phyloP scores from a whole-genome alignment of 2,797 vertebrate species.

The Prionace glauca region DNA sequence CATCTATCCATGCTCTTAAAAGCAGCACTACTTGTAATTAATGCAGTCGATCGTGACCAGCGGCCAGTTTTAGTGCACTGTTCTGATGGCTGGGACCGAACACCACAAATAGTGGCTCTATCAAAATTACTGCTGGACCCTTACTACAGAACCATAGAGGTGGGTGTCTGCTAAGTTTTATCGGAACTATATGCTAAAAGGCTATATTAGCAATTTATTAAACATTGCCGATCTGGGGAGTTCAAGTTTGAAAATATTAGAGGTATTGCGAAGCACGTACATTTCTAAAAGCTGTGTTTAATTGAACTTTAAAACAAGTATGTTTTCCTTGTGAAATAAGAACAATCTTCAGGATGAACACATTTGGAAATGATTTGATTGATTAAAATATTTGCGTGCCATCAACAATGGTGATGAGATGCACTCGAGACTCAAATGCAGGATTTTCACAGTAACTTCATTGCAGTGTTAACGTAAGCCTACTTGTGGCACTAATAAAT shows the following conservation, averaged over 20 bases:
- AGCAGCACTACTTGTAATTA: constrained; percentile 80
- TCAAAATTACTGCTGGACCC: constrained; percentile 92
- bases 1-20: constrained; percentile 91
- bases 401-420: neutral
- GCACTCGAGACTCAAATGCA: neutral
- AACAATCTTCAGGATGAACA: neutral
- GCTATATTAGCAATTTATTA: neutral
- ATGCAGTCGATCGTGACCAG: constrained; percentile 83
- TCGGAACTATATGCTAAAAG: neutral
- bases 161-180: constrained; percentile 45
- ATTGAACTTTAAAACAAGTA: neutral
- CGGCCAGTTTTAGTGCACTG: constrained; percentile 89
- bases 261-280: neutral
- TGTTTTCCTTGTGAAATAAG: neutral
- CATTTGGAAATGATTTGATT: neutral
- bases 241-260: neutral
- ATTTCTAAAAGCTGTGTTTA: neutral
- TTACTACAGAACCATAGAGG: constrained; percentile 93
- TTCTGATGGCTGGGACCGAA: constrained; percentile 96
- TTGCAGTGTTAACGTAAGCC: too few relatives aligned
- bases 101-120: constrained; percentile 88
- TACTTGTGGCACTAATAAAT: too few relatives aligned
- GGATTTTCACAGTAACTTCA: too few relatives aligned
- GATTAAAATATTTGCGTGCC: neutral
- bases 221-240: neutral